These are phyloP conservation scores for Lacanobia wlatinum DNA, from an alignment of 2,888 invertebrate species.

Conservation along the genomic window DNA sequence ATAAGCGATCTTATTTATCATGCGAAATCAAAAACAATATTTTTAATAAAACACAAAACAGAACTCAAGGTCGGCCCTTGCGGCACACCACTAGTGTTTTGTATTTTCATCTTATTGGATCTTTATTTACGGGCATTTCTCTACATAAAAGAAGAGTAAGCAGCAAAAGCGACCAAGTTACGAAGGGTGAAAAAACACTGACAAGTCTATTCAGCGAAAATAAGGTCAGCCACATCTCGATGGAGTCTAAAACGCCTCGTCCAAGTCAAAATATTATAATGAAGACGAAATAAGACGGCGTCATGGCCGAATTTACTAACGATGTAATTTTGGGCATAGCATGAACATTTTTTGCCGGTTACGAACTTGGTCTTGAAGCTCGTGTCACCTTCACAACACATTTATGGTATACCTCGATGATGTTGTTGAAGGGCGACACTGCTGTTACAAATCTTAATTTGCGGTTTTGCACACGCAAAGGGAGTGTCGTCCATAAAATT, in stretches of 20 bases:
- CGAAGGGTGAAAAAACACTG: constrained; percentile 59
- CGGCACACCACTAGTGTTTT: constrained; percentile 58
- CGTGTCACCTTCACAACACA: constrained; percentile 49
- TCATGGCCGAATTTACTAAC: constrained; percentile 42
- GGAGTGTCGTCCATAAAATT: constrained; percentile 74
- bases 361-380: constrained; percentile 47
- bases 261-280: constrained; percentile 65
- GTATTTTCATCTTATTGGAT: constrained; percentile 61
- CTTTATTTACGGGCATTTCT: constrained; percentile 71
- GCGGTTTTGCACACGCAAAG: constrained; percentile 75
- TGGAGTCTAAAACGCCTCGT: constrained; percentile 41
- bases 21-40: background rate
- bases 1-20: constrained; percentile 30
- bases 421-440: constrained; percentile 41
- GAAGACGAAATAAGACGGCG: constrained; percentile 44
- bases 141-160: constrained; percentile 67
- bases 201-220: constrained; percentile 64
- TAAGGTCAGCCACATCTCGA: constrained; percentile 62
- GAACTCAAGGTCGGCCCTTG: constrained; percentile 66
- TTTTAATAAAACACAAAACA: constrained; percentile 8
- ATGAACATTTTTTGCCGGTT: constrained; percentile 49
- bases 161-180: constrained; percentile 41
- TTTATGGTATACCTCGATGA: constrained; percentile 43
- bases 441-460: constrained; percentile 66
- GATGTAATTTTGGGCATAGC: constrained; percentile 44